Evolutionary conservation across 2,888 invertebrate species (phyloP).

Genomic region (Apodemia hepburni): DNA sequence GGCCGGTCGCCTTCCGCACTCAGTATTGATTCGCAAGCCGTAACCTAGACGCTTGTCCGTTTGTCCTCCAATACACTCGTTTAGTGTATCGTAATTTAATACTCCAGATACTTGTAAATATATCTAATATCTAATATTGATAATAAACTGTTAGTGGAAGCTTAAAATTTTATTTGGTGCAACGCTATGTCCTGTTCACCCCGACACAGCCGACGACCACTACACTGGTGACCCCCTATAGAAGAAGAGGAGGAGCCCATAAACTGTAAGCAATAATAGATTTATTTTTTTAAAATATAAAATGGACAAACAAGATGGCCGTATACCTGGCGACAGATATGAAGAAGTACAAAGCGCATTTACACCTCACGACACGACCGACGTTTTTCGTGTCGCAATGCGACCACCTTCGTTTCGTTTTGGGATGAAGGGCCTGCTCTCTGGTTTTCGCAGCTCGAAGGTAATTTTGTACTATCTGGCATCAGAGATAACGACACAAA

Average conservation of each 20-base stretch:
- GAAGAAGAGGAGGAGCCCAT: neutral
- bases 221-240: neutral
- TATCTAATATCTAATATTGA: too few species aligned
- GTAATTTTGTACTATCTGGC: conserved; percentile 21
- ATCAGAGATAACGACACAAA: conserved; percentile 23
- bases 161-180: too few species aligned
- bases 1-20: too few species aligned
- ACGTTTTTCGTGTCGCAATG: conserved; percentile 18
- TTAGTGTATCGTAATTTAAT: too few species aligned
- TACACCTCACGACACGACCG: conserved; percentile 8
- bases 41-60: too few species aligned
- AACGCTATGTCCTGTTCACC: too few species aligned
- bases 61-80: too few species aligned
- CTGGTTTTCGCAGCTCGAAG: conserved; percentile 26
- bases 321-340: neutral
- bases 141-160: too few species aligned
- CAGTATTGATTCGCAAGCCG: too few species aligned
- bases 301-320: neutral
- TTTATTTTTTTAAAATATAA: neutral
- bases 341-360: neutral
- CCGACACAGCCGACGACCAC: neutral
- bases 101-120: too few species aligned
- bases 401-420: conserved; percentile 23
- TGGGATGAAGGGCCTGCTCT: conserved; percentile 23
- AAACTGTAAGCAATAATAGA: neutral